These are phyloP conservation scores for Spatulosminthurus flaviceps DNA, from an alignment of 2,888 invertebrate species.

Conservation along the genomic window DNA sequence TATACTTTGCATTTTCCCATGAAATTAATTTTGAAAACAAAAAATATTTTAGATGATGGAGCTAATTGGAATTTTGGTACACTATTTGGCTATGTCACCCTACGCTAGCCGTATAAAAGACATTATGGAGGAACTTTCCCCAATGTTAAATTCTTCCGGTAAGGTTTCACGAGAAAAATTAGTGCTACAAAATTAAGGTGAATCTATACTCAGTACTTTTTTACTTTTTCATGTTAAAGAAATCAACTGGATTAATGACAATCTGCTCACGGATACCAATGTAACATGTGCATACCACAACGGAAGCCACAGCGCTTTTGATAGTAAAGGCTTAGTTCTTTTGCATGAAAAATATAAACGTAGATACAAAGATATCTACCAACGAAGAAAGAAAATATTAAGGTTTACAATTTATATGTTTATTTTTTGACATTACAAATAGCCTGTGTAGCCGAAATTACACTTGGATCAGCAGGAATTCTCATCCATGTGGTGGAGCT, in stretches of 20 bases:
- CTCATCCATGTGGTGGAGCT: slow-evolving; percentile 34
- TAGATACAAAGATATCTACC: neutral
- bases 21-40: neutral
- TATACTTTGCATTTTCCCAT: neutral
- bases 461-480: slow-evolving; percentile 24
- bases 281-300: neutral
- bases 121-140: neutral
- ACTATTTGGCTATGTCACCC: slow-evolving; percentile 34
- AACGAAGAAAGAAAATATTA: no score
- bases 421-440: neutral
- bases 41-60: slow-evolving; percentile 32
- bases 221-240: neutral
- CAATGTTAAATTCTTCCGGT: neutral
- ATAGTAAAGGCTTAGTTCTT: neutral
- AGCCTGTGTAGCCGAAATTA: slow-evolving; percentile 35
- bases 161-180: neutral
- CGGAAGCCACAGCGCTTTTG: neutral
- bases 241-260: neutral
- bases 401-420: no score
- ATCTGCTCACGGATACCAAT: neutral
- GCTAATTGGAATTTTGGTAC: slow-evolving; percentile 33
- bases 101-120: slow-evolving; percentile 20
- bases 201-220: neutral
- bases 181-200: neutral
- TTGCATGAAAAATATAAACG: neutral